Base-by-base conservation (phyloP, 2,888 invertebrate genomes). In the Acronicta leporina region DNA sequence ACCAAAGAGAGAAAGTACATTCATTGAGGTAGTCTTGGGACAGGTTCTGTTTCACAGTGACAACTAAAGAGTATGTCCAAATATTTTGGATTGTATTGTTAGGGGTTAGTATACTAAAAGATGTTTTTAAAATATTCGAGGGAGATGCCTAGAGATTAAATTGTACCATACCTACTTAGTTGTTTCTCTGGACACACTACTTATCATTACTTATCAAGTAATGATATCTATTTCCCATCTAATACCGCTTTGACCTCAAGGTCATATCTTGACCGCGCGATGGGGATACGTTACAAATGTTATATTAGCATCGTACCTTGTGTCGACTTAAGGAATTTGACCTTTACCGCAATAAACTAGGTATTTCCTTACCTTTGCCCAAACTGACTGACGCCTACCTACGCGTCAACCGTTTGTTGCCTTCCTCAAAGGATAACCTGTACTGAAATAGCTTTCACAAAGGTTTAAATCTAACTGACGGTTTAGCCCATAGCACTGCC, bases 331-430 rank as follows among this genome's bases (percentile, higher is more conserved):
- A 63, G 42, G 55, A 48, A 65, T 45, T 35, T 57, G 44, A 51
- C 67, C 66, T 67, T 71, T 57, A 13, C 38, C 58, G 41, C 41
- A 70, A 38, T 41, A 11, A 30, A 27, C 44, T 20, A 51, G 56
- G 33, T 33, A 46, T 15, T 47, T 40, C 10, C 11, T 15, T 15
- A n/a, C 16, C 38, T 25, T 48, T 41, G 9, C 13, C n/a, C 38
- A 71, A 25, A 27, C 44, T 40, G 66, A 57, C 44, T 43, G 66
- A 57, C 72, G 56, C 41, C 4, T 20, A 58, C 72, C 55, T 41
- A 63, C 70, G 49, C 35, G 25, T 16, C 9, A 30, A 16, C 15
- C 11, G 46, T 47, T 47, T 43, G 33, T 40, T 14, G 15, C 30
- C 45, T n/a, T 9, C 14, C 42, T 66, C 67, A 66, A 72, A 58